A percentile compares a stretch with the other conserved stretches of the same genome.
These are phyloP conservation scores for Acanthurus leucopareius DNA, from an alignment of 2,797 vertebrate species.

Conservation along the genomic window DNA sequence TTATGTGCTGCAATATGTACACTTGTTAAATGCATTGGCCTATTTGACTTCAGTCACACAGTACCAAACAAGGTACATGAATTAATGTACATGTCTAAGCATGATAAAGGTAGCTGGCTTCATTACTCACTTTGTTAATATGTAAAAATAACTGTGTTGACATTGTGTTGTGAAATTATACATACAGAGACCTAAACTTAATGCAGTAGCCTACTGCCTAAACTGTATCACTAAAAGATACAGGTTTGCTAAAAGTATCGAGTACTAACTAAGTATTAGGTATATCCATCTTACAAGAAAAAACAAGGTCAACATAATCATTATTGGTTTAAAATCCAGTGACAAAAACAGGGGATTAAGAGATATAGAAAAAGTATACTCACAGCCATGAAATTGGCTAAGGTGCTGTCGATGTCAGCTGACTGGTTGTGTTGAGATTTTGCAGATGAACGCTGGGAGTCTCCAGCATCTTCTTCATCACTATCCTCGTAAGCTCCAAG, in stretches of 20 bases:
- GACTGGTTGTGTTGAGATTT: conserved; percentile 88
- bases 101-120: background rate
- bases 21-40: background rate
- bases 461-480: conserved; percentile 92
- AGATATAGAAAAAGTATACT: conserved; percentile 67
- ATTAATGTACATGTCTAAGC: background rate
- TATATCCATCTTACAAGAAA: background rate
- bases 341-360: background rate
- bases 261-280: background rate
- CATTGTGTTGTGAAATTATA: background rate
- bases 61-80: background rate
- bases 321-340: background rate
- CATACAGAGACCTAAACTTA: no score
- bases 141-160: background rate
- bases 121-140: background rate
- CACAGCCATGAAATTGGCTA: conserved; percentile 98
- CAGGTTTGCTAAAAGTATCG: background rate
- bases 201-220: background rate
- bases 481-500: conserved; percentile 98
- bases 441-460: conserved; percentile 46
- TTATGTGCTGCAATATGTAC: background rate
- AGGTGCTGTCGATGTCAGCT: conserved; percentile 94
- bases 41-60: background rate
- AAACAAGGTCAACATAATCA: background rate
- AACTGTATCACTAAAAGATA: background rate